Base-by-base conservation (phyloP, 2,797 vertebrate genomes). In the Sebastes variabilis region DNA sequence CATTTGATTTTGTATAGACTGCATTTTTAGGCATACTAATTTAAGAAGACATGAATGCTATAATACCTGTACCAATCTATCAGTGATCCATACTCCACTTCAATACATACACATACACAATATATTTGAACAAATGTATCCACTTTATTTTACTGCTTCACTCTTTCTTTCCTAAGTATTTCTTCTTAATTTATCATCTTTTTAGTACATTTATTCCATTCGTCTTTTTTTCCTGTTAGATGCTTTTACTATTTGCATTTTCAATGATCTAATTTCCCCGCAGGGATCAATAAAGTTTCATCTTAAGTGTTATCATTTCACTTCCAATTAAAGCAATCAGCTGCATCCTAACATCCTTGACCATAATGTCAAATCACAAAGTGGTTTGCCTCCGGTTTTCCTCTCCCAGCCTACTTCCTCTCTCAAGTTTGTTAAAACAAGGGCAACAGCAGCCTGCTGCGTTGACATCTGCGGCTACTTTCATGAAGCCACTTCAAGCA, bases 401-500 rank as follows among this genome's bases (percentile, higher is more conserved):
- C 61, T 74, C 61, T 34, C 20, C 32, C 61, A 30, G 61, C 25
- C 49, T 36, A 27, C 78, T 77, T 82, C 24, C 16, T 67, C 74
- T 77, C 77, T 72, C 30, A 71, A 32, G 71, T 87, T 72, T 78
- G 78, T 73, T 62, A 65, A 85, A 87, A 84, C 64, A 80, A 82
- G 71, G 75, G 83, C 79, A 79, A 38, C 70, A 59, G 81, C 80
- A 77, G 72, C 87, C 74, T 66, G 75, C 86, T 82, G 85, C 13
- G 58, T 62, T 79, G 69, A 87, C 82, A 77, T 86, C 81, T 85
- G 80, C 36, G 61, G 55, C 52, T 22, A 64, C 71, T 69, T 88
- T 84, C 55, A 80, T 30, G 60, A 73, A 78, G 81, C 70, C 86
- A 80, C 79, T 88, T 88, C 80, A 90, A 83, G 86, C 82, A 83